Evolutionary conservation across 2,113 vertebrate genomes (phyloP).

Genomic region (Pogonocichla stellata): DNA sequence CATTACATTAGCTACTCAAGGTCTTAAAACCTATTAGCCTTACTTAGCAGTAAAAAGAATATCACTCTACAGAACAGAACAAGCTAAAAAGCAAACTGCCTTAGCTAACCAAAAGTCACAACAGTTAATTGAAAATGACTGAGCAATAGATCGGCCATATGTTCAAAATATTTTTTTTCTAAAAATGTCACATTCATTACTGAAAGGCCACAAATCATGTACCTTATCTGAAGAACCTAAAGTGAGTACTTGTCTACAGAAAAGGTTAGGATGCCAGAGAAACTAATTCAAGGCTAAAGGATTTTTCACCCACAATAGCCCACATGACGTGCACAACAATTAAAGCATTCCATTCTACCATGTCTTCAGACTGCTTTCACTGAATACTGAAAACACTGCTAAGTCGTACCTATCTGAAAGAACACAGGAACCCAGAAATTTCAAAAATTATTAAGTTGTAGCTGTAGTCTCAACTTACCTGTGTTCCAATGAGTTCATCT

Average conservation of each 20-base stretch:
- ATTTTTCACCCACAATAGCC: not conserved
- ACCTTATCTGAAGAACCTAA: not conserved
- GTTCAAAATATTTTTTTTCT: not conserved
- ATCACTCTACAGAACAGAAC: not conserved
- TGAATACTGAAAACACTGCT: not conserved
- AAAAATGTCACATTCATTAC: not conserved
- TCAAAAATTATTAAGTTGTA: not conserved
- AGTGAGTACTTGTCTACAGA: not conserved
- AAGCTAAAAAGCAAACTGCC: not conserved
- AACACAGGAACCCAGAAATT: not conserved
- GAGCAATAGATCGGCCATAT: not conserved
- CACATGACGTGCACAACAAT: not conserved
- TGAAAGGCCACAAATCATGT: not conserved
- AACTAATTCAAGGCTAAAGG: not conserved
- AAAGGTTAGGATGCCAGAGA: not conserved
- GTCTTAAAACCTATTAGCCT: not conserved
- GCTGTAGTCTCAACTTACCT: not conserved
- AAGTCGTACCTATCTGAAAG: not conserved
- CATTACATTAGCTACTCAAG: not conserved
- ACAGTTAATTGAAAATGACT: not conserved
- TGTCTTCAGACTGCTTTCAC: not conserved
- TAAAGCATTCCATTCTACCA: not conserved
- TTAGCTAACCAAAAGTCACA: not conserved
- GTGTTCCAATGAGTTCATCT: not conserved
- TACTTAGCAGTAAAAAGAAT: not conserved